These are phyloP conservation scores for Machimus atricapillus DNA, from an alignment of 2,888 invertebrate genomes.

Conservation along the genomic window DNA sequence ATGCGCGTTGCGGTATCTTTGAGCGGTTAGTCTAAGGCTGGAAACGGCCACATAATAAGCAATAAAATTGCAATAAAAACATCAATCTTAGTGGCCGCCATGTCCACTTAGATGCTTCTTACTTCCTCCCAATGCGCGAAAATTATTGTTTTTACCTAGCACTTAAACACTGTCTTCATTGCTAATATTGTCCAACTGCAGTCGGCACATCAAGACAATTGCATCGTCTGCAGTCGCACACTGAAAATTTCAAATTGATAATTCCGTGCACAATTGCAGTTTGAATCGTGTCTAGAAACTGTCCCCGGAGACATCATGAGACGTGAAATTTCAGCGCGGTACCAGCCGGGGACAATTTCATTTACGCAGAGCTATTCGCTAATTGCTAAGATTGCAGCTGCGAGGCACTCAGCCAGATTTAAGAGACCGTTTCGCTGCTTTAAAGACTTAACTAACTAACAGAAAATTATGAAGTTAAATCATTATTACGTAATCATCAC, in stretches of 20 bases:
- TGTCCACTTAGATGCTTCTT: not conserved
- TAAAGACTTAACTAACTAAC: not conserved
- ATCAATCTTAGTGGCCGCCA: not conserved
- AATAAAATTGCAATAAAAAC: not conserved
- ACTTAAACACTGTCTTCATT: not conserved
- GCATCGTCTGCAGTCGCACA: not conserved
- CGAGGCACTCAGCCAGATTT: not conserved
- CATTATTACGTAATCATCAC: not conserved
- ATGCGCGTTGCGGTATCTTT: not conserved
- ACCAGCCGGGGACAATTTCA: not conserved
- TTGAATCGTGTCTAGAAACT: not conserved
- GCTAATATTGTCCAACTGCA: not conserved
- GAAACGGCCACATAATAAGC: not conserved
- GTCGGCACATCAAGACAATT: not conserved
- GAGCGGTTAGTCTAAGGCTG: not conserved
- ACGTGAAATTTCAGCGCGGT: not conserved
- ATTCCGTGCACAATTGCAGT: constrained; percentile 30
- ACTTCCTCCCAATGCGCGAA: not conserved
- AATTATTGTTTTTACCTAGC: not conserved
- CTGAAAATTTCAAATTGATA: constrained; percentile 21
- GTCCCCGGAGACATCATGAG: not conserved
- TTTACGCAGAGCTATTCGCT: not conserved
- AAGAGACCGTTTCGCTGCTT: not conserved
- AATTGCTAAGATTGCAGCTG: not conserved
- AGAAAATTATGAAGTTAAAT: not conserved